Evolutionary conservation across 2,888 invertebrate species (phyloP).

Genomic region (Tetragonisca angustula): DNA sequence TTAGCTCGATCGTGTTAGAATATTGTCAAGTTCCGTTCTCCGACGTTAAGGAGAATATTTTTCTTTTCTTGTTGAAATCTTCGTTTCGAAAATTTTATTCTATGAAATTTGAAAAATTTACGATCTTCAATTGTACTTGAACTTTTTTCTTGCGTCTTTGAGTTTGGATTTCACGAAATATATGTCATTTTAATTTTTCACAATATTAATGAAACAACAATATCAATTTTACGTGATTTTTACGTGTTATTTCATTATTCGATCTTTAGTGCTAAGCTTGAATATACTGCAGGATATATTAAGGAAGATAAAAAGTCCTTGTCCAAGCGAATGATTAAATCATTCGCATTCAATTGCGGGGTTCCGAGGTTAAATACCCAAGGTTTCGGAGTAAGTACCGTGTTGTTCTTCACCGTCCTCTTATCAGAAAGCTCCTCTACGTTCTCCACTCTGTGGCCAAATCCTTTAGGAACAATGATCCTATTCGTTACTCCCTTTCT

Average conservation of each 20-base stretch:
- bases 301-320: not conserved
- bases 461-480: not conserved
- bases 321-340: not conserved
- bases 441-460: not conserved
- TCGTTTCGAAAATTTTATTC: too few relatives aligned
- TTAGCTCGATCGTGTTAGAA: not conserved
- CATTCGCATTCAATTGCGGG: not conserved
- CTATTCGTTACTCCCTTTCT: not conserved
- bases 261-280: too few relatives aligned
- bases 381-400: not conserved
- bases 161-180: not conserved
- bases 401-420: not conserved
- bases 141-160: not conserved
- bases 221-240: too few relatives aligned
- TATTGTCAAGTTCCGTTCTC: not conserved
- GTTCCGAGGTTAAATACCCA: not conserved
- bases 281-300: not conserved
- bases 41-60: not conserved
- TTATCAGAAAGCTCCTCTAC: conserved; percentile 1
- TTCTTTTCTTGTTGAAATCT: not conserved
- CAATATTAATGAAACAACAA: too few relatives aligned
- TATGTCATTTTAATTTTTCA: not conserved
- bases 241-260: too few relatives aligned
- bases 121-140: not conserved
- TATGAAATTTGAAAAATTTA: too few relatives aligned